These are phyloP conservation scores for Buphagus erythrorhynchus DNA, from an alignment of 2,797 vertebrate genomes.

Conservation along the genomic window DNA sequence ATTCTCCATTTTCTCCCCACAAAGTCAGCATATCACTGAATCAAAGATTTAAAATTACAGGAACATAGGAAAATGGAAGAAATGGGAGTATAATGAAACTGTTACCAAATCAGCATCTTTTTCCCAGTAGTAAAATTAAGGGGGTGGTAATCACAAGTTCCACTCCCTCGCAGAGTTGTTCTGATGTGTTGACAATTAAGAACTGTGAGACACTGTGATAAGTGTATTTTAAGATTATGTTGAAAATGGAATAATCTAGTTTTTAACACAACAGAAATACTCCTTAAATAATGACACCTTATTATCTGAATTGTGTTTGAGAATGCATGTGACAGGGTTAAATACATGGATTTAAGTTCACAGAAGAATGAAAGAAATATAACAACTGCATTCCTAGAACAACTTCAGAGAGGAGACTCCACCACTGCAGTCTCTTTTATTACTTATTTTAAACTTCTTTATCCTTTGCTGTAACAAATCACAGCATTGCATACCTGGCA, in stretches of 20 bases:
- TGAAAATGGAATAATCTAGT: not conserved
- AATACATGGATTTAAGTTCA: not conserved
- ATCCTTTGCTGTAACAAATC: not conserved
- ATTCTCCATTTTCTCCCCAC: not conserved
- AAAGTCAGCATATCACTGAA: not conserved
- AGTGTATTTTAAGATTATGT: not conserved
- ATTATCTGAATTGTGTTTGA: not conserved
- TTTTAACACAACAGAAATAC: not conserved
- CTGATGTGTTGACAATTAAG: not conserved
- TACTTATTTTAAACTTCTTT: not conserved
- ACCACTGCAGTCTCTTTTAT: not conserved
- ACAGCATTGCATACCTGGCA: not conserved
- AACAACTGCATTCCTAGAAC: not conserved
- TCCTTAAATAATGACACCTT: not conserved
- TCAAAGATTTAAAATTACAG: not conserved
- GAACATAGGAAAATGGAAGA: not conserved
- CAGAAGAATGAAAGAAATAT: not conserved
- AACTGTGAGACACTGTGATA: not conserved
- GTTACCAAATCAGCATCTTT: not conserved
- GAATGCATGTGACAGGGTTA: not conserved
- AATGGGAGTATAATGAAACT: not conserved
- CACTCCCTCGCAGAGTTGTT: not conserved
- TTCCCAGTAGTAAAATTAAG: not conserved
- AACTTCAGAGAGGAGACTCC: not conserved
- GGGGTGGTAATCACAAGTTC: not conserved